Base-by-base conservation (phyloP, 2,888 invertebrate genomes). In the Leptinotarsa tumamoca region DNA sequence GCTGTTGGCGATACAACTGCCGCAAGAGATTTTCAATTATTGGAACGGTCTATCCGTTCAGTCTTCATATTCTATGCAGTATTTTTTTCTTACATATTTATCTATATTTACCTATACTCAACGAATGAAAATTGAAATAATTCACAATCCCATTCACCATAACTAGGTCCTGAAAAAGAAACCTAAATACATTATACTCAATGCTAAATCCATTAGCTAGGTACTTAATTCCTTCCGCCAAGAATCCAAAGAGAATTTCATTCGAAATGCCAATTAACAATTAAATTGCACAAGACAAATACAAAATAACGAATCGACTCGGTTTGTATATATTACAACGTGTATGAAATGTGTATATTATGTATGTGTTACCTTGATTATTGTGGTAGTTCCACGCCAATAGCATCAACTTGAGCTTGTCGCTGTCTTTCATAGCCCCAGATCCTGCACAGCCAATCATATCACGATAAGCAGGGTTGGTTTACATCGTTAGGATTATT, bases 331-430 rank as follows among this genome's bases (percentile, higher is more conserved):
- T 69, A 18, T 52, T 50, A 50, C 61, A 72, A 68, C 68, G 77
- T 77, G 73, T 74, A 73, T 75, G 72, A 69, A 51, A 75, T 17
- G 76, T 75, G 68, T 67, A 68, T 73, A 72, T 72, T 61, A 76
- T 78, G 74, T 80, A 75, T 80, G 79, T 80, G 79, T 84, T 92
- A 92, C 92, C 92, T 92, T 91, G 93, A 85, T 95, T 94, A 90
- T 93, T 93, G 90, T 94, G 94, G 91, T 95, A 95, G 92, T 95
- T 95, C 95, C 95, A 95, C 87, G 95, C 95, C 88, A 95, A 92
- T 90, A 95, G 92, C 95, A 95, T 95, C 90, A 95, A 91, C 91
- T 95, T 95, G 90, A 95, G 92, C 91, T 95, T 95, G 91, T 95
- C 95, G 86, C 94, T 94, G 89, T 95, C 95, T 92, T 95, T 95